Evolutionary conservation across 2,113 vertebrate genomes (phyloP), one percentile per base, ranked within the genome.

Genomic region (Colinus virginianus): DNA sequence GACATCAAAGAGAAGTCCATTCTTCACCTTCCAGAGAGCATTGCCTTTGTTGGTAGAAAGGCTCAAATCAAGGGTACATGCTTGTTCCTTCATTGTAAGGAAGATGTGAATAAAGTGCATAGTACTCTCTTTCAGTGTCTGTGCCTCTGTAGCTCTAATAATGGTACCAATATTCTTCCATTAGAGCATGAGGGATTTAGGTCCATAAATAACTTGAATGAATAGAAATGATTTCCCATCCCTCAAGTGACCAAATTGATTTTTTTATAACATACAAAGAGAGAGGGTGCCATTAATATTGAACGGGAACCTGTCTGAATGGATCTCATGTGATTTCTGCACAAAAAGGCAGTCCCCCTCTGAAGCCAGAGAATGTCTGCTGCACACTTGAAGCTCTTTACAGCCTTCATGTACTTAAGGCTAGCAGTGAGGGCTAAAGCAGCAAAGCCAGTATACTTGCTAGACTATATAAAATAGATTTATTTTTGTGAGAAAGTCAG

Each of bases 141-240:
- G 2, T 90, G 56, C 84, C 71, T 90, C 70, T 90, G 59, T 92
- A 87, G 79, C 68, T 32, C 23, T 95, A 93, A 79, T 92, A 87
- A 63, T 56, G 69, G 30, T 36, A 77, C 16, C 56, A 87, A 74
- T 71, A n/a, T 83, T 91, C 38, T 56, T 93, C 87, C 71, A 75
- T 83, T 91, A 79, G 30, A n/a, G 18, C 46, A 51, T 40, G 48
- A 93, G 34, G 42, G 64, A 80, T 80, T 85, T 68, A 83, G 90
- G 92, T 75, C 82, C 94, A 90, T 91, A 95, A 95, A 89, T 87
- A 93, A 59, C 45, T 53, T 69, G 22, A 88, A 56, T 78, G 75
- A 85, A 85, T 48, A 71, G 84, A 92, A 92, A 91, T 3, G 1
- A 90, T 68, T 93, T 85, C 51, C 43, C 58, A 85, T 75, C 43